Conservation (phyloP, 2,888 invertebrate species). For the Patella pellucida region DNA sequence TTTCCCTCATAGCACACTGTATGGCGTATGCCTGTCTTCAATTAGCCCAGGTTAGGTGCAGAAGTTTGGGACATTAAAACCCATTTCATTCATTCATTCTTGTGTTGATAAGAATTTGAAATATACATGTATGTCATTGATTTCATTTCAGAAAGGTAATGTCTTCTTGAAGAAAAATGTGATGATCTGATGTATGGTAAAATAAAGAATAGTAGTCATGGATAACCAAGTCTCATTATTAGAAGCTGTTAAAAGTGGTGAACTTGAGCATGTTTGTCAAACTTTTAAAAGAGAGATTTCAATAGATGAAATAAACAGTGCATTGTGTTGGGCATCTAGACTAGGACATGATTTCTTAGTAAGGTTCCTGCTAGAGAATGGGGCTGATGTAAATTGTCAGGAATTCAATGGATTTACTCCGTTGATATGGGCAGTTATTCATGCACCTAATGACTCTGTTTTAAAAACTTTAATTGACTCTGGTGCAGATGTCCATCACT, state of each 20-base stretch:
- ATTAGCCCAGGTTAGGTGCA: no score
- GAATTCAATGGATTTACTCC: constrained; percentile 51
- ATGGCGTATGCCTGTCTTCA: no score
- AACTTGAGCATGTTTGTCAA: constrained; percentile 25
- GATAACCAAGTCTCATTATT: constrained; percentile 15
- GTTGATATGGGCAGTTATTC: constrained; percentile 47
- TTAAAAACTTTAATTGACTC: constrained; percentile 35
- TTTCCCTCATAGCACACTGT: no score
- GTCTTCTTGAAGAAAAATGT: background rate
- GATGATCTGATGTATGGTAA: constrained; percentile 1
- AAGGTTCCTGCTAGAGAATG: constrained; percentile 32
- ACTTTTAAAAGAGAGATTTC: constrained; percentile 32
- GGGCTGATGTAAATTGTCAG: constrained; percentile 42
- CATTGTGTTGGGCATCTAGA: constrained; percentile 50
- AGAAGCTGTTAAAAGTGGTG: constrained; percentile 38
- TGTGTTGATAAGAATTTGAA: no score
- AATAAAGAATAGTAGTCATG: background rate
- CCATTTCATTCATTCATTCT: no score
- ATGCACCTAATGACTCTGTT: constrained; percentile 38
- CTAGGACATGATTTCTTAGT: constrained; percentile 42
- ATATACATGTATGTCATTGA: no score
- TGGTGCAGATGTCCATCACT: constrained; percentile 42
- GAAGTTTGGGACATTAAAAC: no score
- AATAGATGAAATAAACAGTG: constrained; percentile 40
- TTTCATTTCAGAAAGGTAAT: no score